Evolutionary conservation across 2,888 invertebrate species (phyloP).

Genomic region (Palloptera scutellata): DNA sequence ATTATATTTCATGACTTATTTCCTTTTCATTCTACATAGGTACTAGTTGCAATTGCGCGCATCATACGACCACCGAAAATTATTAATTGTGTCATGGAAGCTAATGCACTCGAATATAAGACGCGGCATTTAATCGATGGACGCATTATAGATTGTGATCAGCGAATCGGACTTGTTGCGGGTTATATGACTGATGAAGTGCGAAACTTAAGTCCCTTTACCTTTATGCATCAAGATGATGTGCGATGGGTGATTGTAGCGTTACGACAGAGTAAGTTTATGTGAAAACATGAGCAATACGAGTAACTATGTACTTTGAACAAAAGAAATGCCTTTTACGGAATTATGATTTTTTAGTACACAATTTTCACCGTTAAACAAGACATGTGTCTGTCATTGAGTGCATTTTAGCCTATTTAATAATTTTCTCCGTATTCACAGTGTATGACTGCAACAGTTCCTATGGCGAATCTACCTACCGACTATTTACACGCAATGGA

Average conservation of each 20-base stretch:
- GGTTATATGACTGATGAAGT: slow-evolving; percentile 92
- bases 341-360: no score
- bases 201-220: slow-evolving; percentile 85
- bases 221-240: slow-evolving; percentile 90
- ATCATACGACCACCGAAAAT: slow-evolving; percentile 76
- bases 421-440: slow-evolving; percentile 56
- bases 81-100: slow-evolving; percentile 72
- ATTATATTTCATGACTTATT: no score
- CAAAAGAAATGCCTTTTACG: no score
- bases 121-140: slow-evolving; percentile 90
- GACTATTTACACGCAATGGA: slow-evolving; percentile 82
- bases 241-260: slow-evolving; percentile 89
- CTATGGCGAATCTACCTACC: slow-evolving; percentile 86
- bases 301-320: no score
- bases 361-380: no score
- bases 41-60: slow-evolving; percentile 76
- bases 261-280: slow-evolving; percentile 78
- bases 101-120: slow-evolving; percentile 84
- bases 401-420: not conserved
- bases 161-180: slow-evolving; percentile 86
- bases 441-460: slow-evolving; percentile 87
- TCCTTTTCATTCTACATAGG: slow-evolving; percentile 26
- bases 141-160: slow-evolving; percentile 88
- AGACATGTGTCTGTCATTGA: no score
- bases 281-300: not conserved